Percentiles rank a stretch among this genome's conserved stretches.
These are phyloP conservation scores for Leptopilina myrica DNA, from an alignment of 2,888 invertebrate genomes.

Conservation along the genomic window DNA sequence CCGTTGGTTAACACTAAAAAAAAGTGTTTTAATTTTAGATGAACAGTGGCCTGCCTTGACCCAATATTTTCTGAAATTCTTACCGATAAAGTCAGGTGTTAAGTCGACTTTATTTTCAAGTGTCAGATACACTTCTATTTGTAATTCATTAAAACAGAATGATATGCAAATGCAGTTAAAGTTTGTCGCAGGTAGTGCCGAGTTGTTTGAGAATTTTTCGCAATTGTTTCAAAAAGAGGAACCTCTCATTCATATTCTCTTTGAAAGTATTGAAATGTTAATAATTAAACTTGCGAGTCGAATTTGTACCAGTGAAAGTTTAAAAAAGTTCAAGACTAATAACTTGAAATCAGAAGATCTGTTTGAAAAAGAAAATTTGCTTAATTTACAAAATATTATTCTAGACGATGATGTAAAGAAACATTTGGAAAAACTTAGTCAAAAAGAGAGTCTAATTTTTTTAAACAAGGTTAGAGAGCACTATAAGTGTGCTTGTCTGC, in stretches of 20 bases:
- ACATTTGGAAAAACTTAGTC: background rate
- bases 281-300: background rate
- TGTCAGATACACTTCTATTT: background rate
- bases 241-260: background rate
- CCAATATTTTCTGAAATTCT: background rate
- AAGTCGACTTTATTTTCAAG: no score
- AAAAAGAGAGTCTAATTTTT: no score
- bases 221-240: background rate
- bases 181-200: no score
- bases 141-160: background rate
- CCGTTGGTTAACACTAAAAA: background rate
- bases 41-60: conserved; percentile 15
- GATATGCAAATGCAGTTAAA: no score
- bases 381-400: background rate
- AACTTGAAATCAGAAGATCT: background rate
- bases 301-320: no score
- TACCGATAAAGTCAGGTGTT: conserved; percentile 9
- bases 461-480: no score
- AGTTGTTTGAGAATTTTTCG: no score
- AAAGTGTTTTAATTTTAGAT: conserved; percentile 8
- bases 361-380: background rate
- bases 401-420: background rate
- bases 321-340: background rate
- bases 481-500: no score
- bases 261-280: background rate